Conservation (phyloP, 2,797 vertebrate genomes). For the Neomorphus geoffroyi region DNA sequence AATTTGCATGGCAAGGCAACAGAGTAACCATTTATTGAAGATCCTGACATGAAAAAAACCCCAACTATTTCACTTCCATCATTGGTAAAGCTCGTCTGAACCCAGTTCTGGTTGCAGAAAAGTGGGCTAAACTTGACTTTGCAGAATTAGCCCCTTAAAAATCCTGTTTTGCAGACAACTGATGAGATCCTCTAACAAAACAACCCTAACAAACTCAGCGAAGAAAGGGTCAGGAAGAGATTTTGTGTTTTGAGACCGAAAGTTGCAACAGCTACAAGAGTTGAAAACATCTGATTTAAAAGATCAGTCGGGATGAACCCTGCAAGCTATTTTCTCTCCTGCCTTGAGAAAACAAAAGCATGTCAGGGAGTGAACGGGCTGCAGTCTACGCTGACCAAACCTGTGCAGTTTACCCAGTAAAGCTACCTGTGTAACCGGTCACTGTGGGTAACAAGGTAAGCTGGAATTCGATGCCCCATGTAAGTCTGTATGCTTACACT, state of each 20-base stretch:
- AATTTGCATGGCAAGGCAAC: not conserved
- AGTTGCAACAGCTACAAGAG: not conserved
- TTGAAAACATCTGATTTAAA: not conserved
- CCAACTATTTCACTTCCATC: not conserved
- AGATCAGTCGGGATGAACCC: not conserved
- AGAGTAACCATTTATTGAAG: not conserved
- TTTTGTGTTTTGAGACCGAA: not conserved
- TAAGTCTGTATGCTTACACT: not conserved
- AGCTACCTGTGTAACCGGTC: not conserved
- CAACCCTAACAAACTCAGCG: not conserved
- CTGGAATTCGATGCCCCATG: not conserved
- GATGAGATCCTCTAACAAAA: not conserved
- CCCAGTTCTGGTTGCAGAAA: not conserved
- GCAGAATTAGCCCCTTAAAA: not conserved
- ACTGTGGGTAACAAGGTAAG: not conserved
- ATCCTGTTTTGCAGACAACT: not conserved
- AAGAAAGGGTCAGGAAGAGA: not conserved
- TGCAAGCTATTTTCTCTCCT: not conserved
- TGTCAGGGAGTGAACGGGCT: not conserved
- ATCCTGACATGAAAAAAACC: not conserved
- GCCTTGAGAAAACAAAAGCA: not conserved
- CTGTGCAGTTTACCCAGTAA: accelerated
- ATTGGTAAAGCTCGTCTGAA: not conserved
- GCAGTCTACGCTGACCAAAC: not conserved
- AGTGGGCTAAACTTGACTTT: not conserved